phyloP scores from a whole-genome alignment of 2,113 vertebrate genomes.

The Columba janthina region DNA sequence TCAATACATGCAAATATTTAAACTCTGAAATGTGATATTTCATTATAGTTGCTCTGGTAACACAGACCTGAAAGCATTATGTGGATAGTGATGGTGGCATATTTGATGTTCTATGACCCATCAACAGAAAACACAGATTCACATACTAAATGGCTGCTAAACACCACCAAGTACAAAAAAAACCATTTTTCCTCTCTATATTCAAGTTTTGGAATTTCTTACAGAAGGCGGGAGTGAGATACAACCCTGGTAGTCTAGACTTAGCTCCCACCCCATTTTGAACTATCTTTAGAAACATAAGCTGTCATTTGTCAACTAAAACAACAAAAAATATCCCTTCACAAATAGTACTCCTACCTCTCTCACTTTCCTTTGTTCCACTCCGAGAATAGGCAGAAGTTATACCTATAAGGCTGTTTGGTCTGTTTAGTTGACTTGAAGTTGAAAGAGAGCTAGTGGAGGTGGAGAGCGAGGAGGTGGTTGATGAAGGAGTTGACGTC shows the following conservation, averaged over 20 bases:
- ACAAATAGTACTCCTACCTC: constrained; percentile 78
- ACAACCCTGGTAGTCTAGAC: background rate
- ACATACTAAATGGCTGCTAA: background rate
- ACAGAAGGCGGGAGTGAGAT: background rate
- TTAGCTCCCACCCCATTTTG: accelerated
- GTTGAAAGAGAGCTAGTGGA: constrained; percentile 83
- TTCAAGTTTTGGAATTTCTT: background rate
- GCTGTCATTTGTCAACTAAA: background rate
- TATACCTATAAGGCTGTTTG: constrained; percentile 90
- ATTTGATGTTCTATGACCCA: background rate
- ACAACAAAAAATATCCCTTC: background rate
- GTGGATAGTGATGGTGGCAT: background rate
- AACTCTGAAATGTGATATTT: background rate
- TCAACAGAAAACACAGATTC: background rate
- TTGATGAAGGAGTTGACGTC: constrained; percentile 78
- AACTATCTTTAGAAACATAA: background rate
- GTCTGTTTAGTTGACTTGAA: constrained; percentile 83
- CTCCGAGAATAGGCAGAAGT: constrained; percentile 91
- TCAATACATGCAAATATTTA: background rate
- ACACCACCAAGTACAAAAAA: background rate
- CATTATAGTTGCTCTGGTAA: background rate
- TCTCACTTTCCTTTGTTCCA: constrained; percentile 87
- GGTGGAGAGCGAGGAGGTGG: constrained; percentile 77
- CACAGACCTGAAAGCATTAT: background rate
- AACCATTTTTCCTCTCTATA: background rate